A percentile compares a stretch with the other conserved stretches of the same genome.
Evolutionary conservation across 2,797 vertebrate genomes (phyloP).

Genomic region (Yasuhikotakia modesta): DNA sequence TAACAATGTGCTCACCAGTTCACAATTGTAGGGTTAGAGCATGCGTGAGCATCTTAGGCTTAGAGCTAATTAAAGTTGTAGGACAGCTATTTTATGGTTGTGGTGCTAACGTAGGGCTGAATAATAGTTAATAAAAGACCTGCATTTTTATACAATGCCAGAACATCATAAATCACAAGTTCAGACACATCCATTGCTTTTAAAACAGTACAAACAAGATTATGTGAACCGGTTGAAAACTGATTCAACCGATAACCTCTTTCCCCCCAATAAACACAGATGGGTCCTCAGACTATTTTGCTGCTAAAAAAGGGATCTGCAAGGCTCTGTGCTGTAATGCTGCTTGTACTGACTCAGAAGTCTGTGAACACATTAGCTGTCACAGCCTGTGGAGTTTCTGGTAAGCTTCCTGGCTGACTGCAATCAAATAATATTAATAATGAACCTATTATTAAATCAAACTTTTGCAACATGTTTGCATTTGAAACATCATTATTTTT

Average conservation of each 20-base stretch:
- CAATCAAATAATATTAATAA: too few relatives aligned
- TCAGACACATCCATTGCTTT: neutral
- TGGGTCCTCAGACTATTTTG: slow-evolving; percentile 8
- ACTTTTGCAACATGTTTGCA: too few relatives aligned
- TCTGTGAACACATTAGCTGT: neutral
- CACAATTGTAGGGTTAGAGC: too few relatives aligned
- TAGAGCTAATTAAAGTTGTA: neutral
- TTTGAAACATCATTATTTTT: too few relatives aligned
- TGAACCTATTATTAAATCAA: too few relatives aligned
- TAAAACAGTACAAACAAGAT: neutral
- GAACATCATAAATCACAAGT: neutral
- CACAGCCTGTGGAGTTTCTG: neutral
- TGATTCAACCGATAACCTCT: neutral
- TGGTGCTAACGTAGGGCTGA: neutral
- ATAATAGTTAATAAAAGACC: neutral
- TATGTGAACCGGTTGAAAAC: too few relatives aligned
- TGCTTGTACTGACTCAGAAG: slow-evolving; percentile 24
- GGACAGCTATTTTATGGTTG: neutral
- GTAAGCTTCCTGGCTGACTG: slow-evolving; percentile 19
- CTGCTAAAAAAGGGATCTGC: neutral
- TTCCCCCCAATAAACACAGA: neutral
- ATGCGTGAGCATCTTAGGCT: neutral
- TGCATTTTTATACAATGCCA: neutral
- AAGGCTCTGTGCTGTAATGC: neutral
- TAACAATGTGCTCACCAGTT: neutral